phyloP scores from a whole-genome alignment of 2,113 vertebrate species.

The Ictidomys tridecemlineatus region DNA sequence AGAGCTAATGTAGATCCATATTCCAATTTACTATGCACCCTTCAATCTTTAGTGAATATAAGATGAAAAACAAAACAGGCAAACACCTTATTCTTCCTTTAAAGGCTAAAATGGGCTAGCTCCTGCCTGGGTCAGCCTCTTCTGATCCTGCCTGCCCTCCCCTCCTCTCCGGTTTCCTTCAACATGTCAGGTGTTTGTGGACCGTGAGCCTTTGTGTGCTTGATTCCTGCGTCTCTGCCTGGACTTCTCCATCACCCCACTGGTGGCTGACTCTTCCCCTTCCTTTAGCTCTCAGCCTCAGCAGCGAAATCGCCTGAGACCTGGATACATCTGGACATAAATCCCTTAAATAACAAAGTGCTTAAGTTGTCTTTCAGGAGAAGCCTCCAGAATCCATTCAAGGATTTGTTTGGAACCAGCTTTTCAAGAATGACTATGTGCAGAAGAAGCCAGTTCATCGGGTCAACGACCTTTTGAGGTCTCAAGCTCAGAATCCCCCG shows the following conservation, averaged over 20 bases:
- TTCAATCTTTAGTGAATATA: neutral
- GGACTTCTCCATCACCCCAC: neutral
- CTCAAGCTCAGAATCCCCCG: neutral
- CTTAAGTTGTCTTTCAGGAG: neutral
- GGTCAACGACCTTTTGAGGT: neutral
- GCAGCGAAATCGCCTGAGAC: neutral
- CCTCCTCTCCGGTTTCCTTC: neutral
- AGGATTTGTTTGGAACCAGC: neutral
- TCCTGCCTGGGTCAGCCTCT: rapidly evolving
- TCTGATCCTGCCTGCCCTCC: too few relatives aligned
- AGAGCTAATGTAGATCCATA: neutral
- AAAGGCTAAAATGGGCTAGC: neutral
- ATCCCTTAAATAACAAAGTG: too few relatives aligned
- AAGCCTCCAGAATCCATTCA: neutral
- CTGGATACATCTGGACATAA: neutral
- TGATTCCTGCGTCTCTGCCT: neutral
- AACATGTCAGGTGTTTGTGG: neutral
- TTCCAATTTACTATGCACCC: neutral
- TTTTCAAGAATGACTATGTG: neutral
- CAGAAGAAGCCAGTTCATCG: neutral
- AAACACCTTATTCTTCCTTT: neutral
- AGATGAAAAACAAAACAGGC: neutral
- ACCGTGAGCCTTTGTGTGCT: neutral
- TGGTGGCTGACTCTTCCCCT: rapidly evolving
- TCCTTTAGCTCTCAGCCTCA: neutral